Evolutionary conservation across 2,888 invertebrate genomes (phyloP), one percentile per base, ranked within the genome.

Genomic region (Achlya flavicornis): DNA sequence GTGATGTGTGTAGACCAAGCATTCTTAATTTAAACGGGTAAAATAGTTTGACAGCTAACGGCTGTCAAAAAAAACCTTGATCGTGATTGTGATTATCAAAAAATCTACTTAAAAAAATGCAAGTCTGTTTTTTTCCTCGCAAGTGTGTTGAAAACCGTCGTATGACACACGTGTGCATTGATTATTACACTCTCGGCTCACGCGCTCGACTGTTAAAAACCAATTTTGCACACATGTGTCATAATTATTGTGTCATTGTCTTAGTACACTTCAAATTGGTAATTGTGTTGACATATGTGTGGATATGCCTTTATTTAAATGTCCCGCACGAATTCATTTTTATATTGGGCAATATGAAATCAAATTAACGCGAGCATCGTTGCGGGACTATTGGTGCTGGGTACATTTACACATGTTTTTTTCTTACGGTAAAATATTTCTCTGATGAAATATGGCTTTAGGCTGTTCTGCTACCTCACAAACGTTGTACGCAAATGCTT

Each of bases 321-420:
- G 33, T 19, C 41, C 16, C 60, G 38, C 58, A 41, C 53, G 19
- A 53, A 53, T 60, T 60, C 60, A 60, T 41, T 60, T 41, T 60
- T 60, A 14, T 26, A 41, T 26, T 26, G 41, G 38, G 35, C 60
- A 60, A 43, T 60, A 41, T 60, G 26, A 41, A 60, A 41, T 38
- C 38, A 60, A 60, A 60, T 60, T 60, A 60, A 60, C 43, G 41
- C 41, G 60, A 60, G 41, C 60, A 38, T 43, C 41, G 60, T 60
- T 41, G 60, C 19, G 60, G 60, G 53, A 53, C 60, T 60, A 60
- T 60, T 41, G 60, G 60, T n/a, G 10, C 60, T 41, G 60, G 41
- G 10, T 33, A 60, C 14, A 60, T 60, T 19, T 41, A 10, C 19
- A 59, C 60, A 41, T 12, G 1, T 46, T 19, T 59, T n/a, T 60